phyloP scores from a whole-genome alignment of 2,113 vertebrate genomes.

The Phycodurus eques region DNA sequence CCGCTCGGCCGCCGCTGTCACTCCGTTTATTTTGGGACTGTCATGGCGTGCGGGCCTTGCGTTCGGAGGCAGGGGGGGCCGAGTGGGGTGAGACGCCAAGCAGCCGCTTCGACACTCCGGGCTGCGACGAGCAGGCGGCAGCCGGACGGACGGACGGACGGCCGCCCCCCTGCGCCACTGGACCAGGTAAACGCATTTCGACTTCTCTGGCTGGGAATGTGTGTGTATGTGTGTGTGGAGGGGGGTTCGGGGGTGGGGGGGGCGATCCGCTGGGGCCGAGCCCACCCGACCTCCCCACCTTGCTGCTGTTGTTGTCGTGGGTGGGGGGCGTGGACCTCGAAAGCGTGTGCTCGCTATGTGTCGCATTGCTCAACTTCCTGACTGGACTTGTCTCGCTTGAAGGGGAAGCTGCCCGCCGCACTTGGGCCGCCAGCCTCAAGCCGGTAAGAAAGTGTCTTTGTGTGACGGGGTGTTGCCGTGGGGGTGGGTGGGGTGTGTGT shows the following conservation, averaged over 20 bases:
- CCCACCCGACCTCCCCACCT: neutral
- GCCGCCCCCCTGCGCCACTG: constrained; percentile 57
- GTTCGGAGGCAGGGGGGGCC: constrained; percentile 71
- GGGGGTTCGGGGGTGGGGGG: neutral
- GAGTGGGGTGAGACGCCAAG: constrained; percentile 69
- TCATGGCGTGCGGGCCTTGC: constrained; percentile 73
- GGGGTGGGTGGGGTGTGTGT: constrained; percentile 18
- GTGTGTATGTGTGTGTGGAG: neutral
- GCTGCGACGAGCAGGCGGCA: constrained; percentile 73
- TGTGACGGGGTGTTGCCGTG: neutral
- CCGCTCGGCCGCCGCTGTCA: constrained; percentile 57
- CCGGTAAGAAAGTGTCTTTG: constrained; percentile 62
- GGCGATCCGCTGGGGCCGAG: neutral
- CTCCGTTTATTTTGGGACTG: constrained; percentile 83
- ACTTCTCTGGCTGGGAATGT: constrained; percentile 6
- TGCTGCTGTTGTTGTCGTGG: neutral
- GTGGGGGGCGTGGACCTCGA: neutral
- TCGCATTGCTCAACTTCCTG: constrained; percentile 4
- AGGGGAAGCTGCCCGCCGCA: constrained; percentile 61
- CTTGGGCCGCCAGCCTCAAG: constrained; percentile 50
- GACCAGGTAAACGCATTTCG: constrained; percentile 76
- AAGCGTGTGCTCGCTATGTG: neutral
- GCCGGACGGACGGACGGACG: constrained; percentile 65
- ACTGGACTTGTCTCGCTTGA: constrained; percentile 23
- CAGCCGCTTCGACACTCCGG: constrained; percentile 68